phyloP scores from a whole-genome alignment of 2,888 invertebrate species.

The Aethes cnicana region DNA sequence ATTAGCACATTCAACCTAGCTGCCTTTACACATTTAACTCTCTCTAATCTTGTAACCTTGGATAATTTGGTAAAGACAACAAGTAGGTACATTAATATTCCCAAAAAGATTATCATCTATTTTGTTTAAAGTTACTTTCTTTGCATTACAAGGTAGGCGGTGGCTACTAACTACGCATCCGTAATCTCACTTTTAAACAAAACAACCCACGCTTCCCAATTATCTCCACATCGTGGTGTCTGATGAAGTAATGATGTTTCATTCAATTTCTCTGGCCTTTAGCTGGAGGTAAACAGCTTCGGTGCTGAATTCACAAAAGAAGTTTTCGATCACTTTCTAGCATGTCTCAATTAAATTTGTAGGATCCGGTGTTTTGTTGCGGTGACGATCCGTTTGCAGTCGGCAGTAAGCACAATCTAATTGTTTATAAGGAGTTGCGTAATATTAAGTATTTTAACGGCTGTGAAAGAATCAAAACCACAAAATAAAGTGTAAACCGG shows the following conservation, averaged over 20 bases:
- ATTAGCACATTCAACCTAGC: too few relatives aligned
- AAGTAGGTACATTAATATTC: too few relatives aligned
- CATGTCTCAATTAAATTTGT: constrained; percentile 10
- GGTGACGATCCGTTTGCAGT: background rate
- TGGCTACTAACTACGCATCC: constrained; percentile 16
- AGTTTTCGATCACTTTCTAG: constrained; percentile 21
- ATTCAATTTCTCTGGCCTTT: constrained; percentile 27
- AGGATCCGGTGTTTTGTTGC: background rate
- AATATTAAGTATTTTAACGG: too few relatives aligned
- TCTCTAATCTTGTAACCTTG: too few relatives aligned
- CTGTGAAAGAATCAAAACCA: too few relatives aligned
- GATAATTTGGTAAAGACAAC: too few relatives aligned
- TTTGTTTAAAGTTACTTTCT: background rate
- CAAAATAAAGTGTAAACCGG: too few relatives aligned
- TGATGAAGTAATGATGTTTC: constrained; percentile 24
- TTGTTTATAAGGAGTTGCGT: too few relatives aligned
- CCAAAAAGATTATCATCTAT: background rate
- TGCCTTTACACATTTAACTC: too few relatives aligned
- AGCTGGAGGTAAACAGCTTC: constrained; percentile 6
- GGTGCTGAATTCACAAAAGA: constrained; percentile 6
- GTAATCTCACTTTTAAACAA: constrained; percentile 28
- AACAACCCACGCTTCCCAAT: constrained; percentile 24
- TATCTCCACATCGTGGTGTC: constrained; percentile 11
- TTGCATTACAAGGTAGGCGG: constrained; percentile 3
- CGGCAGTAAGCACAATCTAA: too few relatives aligned